Percentiles rank a stretch among this genome's conserved stretches.
Evolutionary conservation across 2,888 invertebrate genomes (phyloP).

Genomic region (Hypomecis punctinalis): DNA sequence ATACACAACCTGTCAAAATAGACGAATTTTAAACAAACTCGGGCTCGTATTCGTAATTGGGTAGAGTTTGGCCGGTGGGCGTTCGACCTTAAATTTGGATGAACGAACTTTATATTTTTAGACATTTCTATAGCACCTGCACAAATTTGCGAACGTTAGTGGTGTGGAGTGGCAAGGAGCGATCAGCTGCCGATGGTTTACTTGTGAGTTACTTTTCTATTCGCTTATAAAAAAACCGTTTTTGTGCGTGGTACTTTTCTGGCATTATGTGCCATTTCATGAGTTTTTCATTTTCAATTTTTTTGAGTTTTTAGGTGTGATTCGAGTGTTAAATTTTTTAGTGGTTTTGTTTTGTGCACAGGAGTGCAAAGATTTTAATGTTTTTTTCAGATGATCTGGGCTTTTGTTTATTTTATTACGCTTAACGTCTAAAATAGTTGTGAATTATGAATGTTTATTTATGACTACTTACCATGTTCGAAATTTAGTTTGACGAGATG

Average conservation of each 20-base stretch:
- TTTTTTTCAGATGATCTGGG: too few relatives aligned
- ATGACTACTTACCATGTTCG: too few relatives aligned
- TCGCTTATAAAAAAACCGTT: constrained; percentile 1
- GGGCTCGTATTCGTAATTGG: constrained; percentile 36
- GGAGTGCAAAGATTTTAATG: too few relatives aligned
- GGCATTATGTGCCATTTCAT: too few relatives aligned
- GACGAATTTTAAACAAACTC: constrained; percentile 32
- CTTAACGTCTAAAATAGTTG: too few relatives aligned
- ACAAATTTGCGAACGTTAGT: constrained; percentile 62
- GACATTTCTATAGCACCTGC: constrained; percentile 68
- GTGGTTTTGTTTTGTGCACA: too few relatives aligned
- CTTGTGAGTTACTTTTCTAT: constrained; percentile 8
- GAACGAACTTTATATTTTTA: constrained; percentile 80
- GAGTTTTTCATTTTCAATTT: background rate
- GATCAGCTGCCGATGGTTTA: constrained; percentile 29
- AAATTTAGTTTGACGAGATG: too few relatives aligned
- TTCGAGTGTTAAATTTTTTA: too few relatives aligned
- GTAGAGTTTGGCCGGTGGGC: constrained; percentile 47
- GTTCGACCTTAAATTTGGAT: constrained; percentile 55
- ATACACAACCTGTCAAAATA: constrained; percentile 58
- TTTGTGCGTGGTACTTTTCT: background rate
- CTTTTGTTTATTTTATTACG: too few relatives aligned
- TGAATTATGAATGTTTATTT: too few relatives aligned
- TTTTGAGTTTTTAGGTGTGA: background rate
- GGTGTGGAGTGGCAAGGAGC: constrained; percentile 32